Evolutionary conservation across 2,888 invertebrate species (phyloP).

Genomic region (Synergus japonicus): DNA sequence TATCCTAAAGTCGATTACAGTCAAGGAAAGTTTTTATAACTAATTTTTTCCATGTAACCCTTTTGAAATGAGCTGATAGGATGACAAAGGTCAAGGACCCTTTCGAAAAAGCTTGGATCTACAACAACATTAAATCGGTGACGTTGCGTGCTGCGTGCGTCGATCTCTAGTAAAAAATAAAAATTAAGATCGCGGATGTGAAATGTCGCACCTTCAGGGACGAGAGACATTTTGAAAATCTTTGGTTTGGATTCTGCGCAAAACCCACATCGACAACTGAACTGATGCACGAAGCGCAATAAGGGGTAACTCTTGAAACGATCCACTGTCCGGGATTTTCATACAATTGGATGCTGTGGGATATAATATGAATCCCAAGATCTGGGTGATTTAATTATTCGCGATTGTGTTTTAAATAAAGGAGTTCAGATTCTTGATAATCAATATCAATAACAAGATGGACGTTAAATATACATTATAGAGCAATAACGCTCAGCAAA

Average conservation of each 20-base stretch:
- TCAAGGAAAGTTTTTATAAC: no score
- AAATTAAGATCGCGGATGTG: conserved; percentile 11
- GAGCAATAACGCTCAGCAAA: not conserved
- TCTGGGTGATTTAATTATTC: conserved; percentile 12
- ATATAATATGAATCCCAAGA: conserved; percentile 8
- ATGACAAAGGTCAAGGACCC: conserved; percentile 21
- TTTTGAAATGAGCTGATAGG: conserved; percentile 9
- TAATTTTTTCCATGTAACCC: no score
- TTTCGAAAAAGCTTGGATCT: not conserved
- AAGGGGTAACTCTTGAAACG: conserved; percentile 35
- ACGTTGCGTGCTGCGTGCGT: not conserved
- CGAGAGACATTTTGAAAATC: conserved; percentile 68
- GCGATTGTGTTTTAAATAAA: conserved; percentile 4
- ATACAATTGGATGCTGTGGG: conserved; percentile 7
- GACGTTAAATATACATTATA: not conserved
- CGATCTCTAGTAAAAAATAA: not conserved
- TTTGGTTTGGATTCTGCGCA: conserved; percentile 72
- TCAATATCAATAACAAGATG: not conserved
- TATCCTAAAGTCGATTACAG: no score
- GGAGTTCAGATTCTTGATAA: not conserved
- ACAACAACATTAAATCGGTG: not conserved
- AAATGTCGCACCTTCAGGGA: conserved; percentile 23
- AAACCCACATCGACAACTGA: conserved; percentile 34
- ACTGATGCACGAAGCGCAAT: conserved; percentile 44
- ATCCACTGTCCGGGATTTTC: conserved; percentile 31